Evolutionary conservation across 2,888 invertebrate species (phyloP).

Genomic region (Camponotus fellah): DNA sequence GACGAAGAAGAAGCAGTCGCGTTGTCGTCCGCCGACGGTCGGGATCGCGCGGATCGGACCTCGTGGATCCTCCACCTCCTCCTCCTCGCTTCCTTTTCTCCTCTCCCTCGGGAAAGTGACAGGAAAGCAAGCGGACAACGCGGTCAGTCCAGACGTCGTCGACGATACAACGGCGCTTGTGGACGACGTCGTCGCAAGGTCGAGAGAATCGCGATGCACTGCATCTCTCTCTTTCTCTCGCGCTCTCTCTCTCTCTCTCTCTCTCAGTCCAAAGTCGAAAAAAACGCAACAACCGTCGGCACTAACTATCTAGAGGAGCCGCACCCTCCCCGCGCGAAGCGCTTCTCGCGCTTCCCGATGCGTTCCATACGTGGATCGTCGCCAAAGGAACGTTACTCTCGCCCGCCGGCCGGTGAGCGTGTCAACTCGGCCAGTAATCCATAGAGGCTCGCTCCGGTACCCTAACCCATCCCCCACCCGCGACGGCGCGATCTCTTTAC

Average conservation of each 20-base stretch:
- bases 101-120: constrained; percentile 4
- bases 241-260: background rate
- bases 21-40: constrained; percentile 43
- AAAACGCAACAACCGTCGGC: constrained; percentile 60
- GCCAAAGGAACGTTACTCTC: constrained; percentile 17
- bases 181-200: constrained; percentile 41
- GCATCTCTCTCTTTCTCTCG: background rate
- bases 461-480: constrained; percentile 55
- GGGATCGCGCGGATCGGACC: constrained; percentile 19
- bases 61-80: background rate
- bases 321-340: constrained; percentile 76
- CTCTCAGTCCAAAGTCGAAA: background rate
- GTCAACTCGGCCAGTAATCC: constrained; percentile 72
- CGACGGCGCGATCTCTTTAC: background rate
- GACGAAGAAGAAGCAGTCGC: constrained; percentile 15
- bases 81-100: background rate
- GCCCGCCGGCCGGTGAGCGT: constrained; percentile 60
- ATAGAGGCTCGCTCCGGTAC: constrained; percentile 47
- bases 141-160: constrained; percentile 44
- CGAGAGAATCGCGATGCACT: constrained; percentile 18
- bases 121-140: constrained; percentile 28
- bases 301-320: constrained; percentile 72
- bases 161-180: constrained; percentile 32
- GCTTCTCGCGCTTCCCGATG: constrained; percentile 59
- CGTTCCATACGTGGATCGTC: constrained; percentile 75